Conservation (phyloP, 2,888 invertebrate genomes). For the Chromoteleia sp. region DNA sequence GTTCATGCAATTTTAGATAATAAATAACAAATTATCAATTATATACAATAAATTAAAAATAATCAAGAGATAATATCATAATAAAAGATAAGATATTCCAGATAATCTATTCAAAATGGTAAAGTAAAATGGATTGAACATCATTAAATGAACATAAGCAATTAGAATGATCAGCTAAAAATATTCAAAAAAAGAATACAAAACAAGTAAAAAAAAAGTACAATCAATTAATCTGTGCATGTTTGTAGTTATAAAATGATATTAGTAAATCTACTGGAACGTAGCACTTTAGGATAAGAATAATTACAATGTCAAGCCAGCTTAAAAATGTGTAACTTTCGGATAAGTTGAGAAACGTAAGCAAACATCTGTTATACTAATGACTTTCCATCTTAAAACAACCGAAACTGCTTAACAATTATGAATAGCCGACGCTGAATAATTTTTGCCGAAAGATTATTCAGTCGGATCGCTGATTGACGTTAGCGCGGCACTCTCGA, state of each 20-base stretch:
- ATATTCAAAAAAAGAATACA: too few species aligned
- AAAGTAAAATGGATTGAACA: too few species aligned
- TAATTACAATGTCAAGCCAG: conserved; percentile 35
- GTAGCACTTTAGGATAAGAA: conserved; percentile 13
- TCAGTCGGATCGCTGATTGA: conserved; percentile 39
- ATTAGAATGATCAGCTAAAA: too few species aligned
- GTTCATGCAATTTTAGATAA: too few species aligned
- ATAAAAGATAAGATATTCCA: too few species aligned
- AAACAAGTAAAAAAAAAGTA: too few species aligned
- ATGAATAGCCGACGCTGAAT: conserved; percentile 37
- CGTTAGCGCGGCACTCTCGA: conserved; percentile 40
- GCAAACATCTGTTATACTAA: conserved; percentile 36
- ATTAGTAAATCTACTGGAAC: not conserved
- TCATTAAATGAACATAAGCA: too few species aligned
- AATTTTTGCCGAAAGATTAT: conserved; percentile 49
- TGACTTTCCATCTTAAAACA: conserved; percentile 16
- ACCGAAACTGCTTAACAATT: conserved; percentile 16
- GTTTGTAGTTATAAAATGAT: not conserved
- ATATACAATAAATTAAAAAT: too few species aligned
- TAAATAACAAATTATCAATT: too few species aligned
- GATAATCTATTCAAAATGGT: too few species aligned
- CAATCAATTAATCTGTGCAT: too few species aligned
- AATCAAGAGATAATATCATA: too few species aligned
- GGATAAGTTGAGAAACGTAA: conserved; percentile 27
- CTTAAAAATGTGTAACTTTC: conserved; percentile 52